Evolutionary conservation across 2,113 vertebrate species (phyloP).

Genomic region (Forbesichthys papilliferus): DNA sequence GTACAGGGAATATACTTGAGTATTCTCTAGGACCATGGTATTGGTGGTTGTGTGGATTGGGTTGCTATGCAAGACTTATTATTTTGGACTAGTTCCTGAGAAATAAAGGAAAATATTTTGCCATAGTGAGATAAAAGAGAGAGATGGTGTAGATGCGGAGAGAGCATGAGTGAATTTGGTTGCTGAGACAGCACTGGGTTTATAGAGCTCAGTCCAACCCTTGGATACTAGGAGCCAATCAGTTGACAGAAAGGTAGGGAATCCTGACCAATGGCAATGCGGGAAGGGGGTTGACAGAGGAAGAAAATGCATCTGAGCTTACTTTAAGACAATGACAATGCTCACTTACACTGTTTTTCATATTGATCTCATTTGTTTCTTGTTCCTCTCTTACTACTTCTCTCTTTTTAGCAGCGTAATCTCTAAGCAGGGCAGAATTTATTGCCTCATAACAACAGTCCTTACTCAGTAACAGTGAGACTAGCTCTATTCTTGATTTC

Average conservation of each 20-base stretch:
- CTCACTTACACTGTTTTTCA: not conserved
- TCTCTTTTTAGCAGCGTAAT: conserved; percentile 31
- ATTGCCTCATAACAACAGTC: conserved; percentile 33
- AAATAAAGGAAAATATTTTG: conserved; percentile 55
- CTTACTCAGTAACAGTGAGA: conserved; percentile 19
- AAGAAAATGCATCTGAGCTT: conserved; percentile 73
- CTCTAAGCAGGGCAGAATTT: conserved; percentile 52
- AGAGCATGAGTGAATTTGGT: conserved; percentile 61
- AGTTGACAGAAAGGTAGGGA: conserved; percentile 68
- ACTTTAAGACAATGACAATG: conserved; percentile 76
- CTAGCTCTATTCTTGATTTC: conserved; percentile 8
- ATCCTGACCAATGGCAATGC: conserved; percentile 68
- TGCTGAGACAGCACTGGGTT: conserved; percentile 87
- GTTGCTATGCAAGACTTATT: conserved; percentile 67
- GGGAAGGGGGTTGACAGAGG: conserved; percentile 70
- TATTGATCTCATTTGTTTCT: not conserved
- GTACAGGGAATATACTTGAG: too few relatives aligned
- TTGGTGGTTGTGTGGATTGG: conserved; percentile 44
- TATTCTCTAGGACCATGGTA: not conserved
- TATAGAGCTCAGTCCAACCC: conserved; percentile 83
- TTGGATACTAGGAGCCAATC: conserved; percentile 84
- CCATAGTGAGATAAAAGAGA: not conserved
- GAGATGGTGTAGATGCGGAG: conserved; percentile 41
- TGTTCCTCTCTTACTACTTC: conserved; percentile 13
- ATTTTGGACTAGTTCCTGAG: conserved; percentile 45